phyloP scores from a whole-genome alignment of 1,140 invertebrate species.

The Bombus confusus region DNA sequence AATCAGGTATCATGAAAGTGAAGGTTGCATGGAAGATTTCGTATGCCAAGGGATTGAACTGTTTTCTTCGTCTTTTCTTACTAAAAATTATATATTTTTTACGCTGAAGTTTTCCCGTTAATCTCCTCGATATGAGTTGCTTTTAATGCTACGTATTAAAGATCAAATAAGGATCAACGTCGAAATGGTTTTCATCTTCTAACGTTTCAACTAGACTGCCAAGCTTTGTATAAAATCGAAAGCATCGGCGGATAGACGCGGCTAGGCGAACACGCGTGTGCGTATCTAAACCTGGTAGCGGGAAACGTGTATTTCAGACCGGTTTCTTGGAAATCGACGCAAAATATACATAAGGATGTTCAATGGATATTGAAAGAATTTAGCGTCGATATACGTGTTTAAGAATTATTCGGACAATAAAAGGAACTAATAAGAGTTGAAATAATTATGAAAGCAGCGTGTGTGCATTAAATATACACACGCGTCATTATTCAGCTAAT shows the following conservation, averaged over 20 bases:
- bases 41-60: too few relatives aligned
- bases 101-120: too few relatives aligned
- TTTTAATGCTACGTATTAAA: too few relatives aligned
- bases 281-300: not conserved
- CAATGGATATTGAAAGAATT: slow-evolving; percentile 25
- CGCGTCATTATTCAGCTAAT: slow-evolving; percentile 54
- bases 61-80: not conserved
- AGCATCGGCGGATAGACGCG: not conserved
- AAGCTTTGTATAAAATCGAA: slow-evolving; percentile 16
- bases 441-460: not conserved
- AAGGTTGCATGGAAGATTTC: too few relatives aligned
- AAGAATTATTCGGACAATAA: not conserved
- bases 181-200: not conserved
- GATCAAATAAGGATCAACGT: too few relatives aligned
- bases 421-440: not conserved
- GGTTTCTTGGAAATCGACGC: slow-evolving; percentile 13
- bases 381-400: not conserved
- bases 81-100: not conserved
- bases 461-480: not conserved
- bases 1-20: too few relatives aligned
- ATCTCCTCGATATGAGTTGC: too few relatives aligned
- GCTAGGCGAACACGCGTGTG: not conserved
- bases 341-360: not conserved
- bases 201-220: not conserved
- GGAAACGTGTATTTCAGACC: slow-evolving; percentile 20